Conservation (phyloP, 2,113 vertebrate species). For the Porphyrio hochstetteri region DNA sequence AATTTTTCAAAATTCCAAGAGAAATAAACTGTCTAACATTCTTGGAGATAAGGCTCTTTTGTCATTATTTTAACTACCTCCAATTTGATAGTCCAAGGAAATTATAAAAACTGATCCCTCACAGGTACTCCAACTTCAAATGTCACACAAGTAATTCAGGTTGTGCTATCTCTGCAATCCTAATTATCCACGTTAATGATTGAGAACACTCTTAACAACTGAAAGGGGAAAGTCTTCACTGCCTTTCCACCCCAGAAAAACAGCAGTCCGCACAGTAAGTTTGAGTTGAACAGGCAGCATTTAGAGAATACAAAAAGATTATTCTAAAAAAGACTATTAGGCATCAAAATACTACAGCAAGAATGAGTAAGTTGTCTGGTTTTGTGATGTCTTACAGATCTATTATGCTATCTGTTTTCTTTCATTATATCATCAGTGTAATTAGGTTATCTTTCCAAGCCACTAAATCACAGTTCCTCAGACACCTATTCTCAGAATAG, state of each 20-base stretch:
- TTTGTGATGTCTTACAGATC: not conserved
- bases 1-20: not conserved
- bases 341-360: not conserved
- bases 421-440: not conserved
- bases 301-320: not conserved
- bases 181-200: not conserved
- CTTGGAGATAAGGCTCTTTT: not conserved
- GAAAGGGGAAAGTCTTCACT: not conserved
- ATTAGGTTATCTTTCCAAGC: not conserved
- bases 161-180: not conserved
- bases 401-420: not conserved
- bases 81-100: not conserved
- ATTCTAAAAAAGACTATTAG: not conserved
- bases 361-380: not conserved
- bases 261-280: not conserved
- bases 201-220: not conserved
- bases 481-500: not conserved
- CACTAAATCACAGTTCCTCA: not conserved
- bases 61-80: not conserved
- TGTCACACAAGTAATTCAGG: not conserved
- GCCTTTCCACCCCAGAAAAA: not conserved
- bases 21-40: not conserved
- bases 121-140: not conserved
- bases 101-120: not conserved
- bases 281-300: not conserved